phyloP scores from a whole-genome alignment of 1,140 invertebrate genomes.

The Ostrea denselamellosa region DNA sequence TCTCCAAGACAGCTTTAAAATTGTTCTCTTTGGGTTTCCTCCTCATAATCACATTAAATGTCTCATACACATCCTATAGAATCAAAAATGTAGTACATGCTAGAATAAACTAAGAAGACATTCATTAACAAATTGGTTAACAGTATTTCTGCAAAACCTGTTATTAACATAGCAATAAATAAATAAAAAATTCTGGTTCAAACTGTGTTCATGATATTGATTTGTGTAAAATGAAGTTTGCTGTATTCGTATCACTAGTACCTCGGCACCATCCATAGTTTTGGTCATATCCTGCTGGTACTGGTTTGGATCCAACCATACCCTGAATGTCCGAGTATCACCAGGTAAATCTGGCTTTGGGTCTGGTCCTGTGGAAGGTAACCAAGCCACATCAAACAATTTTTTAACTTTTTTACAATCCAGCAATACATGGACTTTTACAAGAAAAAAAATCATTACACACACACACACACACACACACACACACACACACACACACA shows the following conservation, averaged over 20 bases:
- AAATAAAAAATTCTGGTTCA: neutral
- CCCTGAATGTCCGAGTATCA: slow-evolving; percentile 93
- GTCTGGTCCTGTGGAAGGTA: slow-evolving; percentile 82
- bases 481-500: too few relatives aligned
- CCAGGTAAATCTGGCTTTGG: slow-evolving; percentile 86
- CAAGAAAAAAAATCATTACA: neutral
- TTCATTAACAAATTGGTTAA: too few relatives aligned
- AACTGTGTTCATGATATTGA: neutral
- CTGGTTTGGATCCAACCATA: slow-evolving; percentile 97
- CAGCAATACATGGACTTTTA: neutral
- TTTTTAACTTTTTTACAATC: neutral
- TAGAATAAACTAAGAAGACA: too few relatives aligned
- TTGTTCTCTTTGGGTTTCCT: slow-evolving; percentile 99
- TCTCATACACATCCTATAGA: slow-evolving; percentile 92
- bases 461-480: too few relatives aligned
- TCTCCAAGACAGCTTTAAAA: slow-evolving; percentile 98
- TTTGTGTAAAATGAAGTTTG: neutral
- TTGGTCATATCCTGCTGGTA: slow-evolving; percentile 93
- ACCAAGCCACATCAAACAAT: neutral
- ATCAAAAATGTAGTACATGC: neutral
- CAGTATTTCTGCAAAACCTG: too few relatives aligned
- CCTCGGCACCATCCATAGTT: slow-evolving; percentile 85
- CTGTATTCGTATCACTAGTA: slow-evolving; percentile 42
- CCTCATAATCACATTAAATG: slow-evolving; percentile 98
- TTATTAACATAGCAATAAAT: neutral